Evolutionary conservation across 2,888 invertebrate genomes (phyloP).

Genomic region (Drosophila longiperda): DNA sequence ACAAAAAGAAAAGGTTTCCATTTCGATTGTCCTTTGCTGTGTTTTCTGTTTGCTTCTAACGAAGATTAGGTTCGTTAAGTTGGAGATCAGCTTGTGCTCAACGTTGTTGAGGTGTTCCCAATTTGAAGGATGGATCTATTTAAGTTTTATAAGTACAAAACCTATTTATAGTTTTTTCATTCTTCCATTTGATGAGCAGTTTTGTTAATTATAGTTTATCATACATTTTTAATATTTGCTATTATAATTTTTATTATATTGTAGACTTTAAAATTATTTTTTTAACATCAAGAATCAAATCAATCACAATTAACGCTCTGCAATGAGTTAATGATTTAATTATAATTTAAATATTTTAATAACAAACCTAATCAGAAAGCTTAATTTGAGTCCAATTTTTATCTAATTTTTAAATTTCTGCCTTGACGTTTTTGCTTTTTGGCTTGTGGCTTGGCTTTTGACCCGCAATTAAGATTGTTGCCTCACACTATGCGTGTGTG

Average conservation of each 20-base stretch:
- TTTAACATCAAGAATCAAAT: background rate
- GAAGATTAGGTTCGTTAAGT: background rate
- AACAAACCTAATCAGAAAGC: background rate
- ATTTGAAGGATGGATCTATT: background rate
- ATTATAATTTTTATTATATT: background rate
- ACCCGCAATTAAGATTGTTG: constrained; percentile 78
- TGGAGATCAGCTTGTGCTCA: constrained; percentile 1
- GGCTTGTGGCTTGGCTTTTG: constrained; percentile 50
- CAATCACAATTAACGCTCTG: no score
- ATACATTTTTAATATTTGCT: background rate
- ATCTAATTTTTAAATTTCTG: constrained; percentile 43
- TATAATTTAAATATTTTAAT: background rate
- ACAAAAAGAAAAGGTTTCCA: constrained; percentile 8
- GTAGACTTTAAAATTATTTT: background rate
- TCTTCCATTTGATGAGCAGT: background rate
- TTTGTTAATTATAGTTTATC: background rate
- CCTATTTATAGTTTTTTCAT: background rate
- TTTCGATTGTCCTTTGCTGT: background rate
- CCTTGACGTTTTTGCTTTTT: constrained; percentile 44
- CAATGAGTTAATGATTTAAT: background rate
- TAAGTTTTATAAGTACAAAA: no score
- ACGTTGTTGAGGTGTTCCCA: background rate
- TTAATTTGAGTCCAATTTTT: constrained; percentile 16
- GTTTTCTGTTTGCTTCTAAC: no score
- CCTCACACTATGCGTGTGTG: constrained; percentile 8